phyloP scores from a whole-genome alignment of 2,888 invertebrate species.

The Isoperla grammatica region DNA sequence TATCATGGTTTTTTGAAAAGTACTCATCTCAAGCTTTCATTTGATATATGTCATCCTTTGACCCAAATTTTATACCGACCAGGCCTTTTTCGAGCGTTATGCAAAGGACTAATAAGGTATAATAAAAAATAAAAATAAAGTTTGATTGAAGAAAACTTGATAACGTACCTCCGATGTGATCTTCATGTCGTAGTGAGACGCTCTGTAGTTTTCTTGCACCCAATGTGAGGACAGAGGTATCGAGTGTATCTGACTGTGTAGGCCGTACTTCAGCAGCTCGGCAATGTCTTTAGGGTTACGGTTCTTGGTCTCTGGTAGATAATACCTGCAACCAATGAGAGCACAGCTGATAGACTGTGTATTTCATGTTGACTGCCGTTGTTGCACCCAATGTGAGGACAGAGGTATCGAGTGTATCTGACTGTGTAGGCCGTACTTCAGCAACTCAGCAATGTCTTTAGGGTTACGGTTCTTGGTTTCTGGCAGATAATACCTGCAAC shows the following conservation, averaged over 20 bases:
- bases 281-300: conserved; percentile 59
- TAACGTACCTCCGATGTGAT: neutral
- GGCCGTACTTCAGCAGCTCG: conserved; percentile 56
- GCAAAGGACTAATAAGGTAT: no score
- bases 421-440: conserved; percentile 53
- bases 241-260: conserved; percentile 37
- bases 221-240: conserved; percentile 2
- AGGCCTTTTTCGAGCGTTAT: no score
- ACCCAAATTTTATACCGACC: no score
- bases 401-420: conserved; percentile 6
- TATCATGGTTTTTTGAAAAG: no score
- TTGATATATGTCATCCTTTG: no score
- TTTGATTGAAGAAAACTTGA: no score
- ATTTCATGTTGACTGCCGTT: neutral
- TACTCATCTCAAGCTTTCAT: no score
- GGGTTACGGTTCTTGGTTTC: conserved; percentile 69
- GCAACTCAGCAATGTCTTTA: conserved; percentile 55
- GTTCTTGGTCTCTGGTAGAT: conserved; percentile 72
- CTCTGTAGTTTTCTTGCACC: neutral
- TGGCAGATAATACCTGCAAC: conserved; percentile 61
- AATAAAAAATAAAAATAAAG: no score
- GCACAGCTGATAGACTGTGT: neutral
- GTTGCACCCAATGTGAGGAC: conserved; percentile 1
- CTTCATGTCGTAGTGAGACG: neutral
- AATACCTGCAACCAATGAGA: conserved; percentile 50